Base-by-base conservation (phyloP, 2,888 invertebrate genomes). In the Siphlonurus alternatus region DNA sequence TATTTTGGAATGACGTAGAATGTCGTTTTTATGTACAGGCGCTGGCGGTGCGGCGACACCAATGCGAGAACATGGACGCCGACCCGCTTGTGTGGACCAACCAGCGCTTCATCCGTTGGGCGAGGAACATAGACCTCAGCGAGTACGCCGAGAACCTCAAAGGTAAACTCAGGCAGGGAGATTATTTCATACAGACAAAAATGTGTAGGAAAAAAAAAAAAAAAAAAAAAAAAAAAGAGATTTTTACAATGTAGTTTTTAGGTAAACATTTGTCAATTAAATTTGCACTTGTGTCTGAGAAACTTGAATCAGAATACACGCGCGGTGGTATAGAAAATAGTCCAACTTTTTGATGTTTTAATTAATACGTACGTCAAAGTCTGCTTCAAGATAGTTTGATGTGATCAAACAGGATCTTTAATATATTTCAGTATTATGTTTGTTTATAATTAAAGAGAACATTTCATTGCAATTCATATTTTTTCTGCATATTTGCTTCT, bases 1-100 rank as follows among this genome's bases (percentile, higher is more conserved):
- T n/a, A n/a, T n/a, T n/a, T n/a, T n/a, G n/a, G n/a, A n/a, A n/a
- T n/a, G n/a, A n/a, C n/a, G n/a, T n/a, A n/a, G n/a, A n/a, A n/a
- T n/a, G n/a, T n/a, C n/a, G n/a, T n/a, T n/a, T n/a, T n/a, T n/a
- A n/a, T n/a, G n/a, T 74, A 64, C 70, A 91, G 90, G 88, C 91
- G 61, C 77, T 95, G 69, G 89, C 90, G 53, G 88, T 94, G 71
- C 80, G 94, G 69, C 82, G 94, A 70, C 86, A 90, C 73, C 90
- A 92, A 74, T 90, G 91, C 74, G 93, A 94, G 74, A 87, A 86
- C 70, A 85, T 88, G 66, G 90, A 93, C 74, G 87, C 88, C 2
- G 95, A 96, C 79, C 93, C 94, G 62, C 81, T 95, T 70, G 93
- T 96, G 63, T 96, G 96, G 96, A 94, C 93, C 71, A 95, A 94